Percentiles rank a stretch among this genome's conserved stretches.
Conservation (phyloP, 2,797 vertebrate species). For the Margarornis squamiger region DNA sequence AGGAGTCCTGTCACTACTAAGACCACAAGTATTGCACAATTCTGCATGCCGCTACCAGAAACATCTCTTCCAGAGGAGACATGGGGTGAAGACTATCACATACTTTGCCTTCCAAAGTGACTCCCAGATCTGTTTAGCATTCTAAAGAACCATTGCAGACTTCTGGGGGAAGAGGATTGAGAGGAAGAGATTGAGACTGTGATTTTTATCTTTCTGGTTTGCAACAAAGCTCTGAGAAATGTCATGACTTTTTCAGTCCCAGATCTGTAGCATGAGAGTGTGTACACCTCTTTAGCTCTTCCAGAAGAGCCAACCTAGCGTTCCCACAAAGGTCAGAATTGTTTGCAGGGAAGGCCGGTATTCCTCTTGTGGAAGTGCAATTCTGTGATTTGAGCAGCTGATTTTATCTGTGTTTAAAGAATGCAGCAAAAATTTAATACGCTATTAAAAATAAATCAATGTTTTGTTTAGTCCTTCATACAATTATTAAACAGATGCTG, state of each 20-base stretch:
- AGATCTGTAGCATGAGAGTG: background rate
- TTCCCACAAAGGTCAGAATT: background rate
- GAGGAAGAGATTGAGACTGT: background rate
- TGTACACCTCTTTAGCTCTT: background rate
- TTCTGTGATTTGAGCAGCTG: background rate
- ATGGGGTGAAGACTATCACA: background rate
- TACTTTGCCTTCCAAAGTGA: background rate
- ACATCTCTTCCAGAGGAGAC: background rate
- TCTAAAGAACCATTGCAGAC: background rate
- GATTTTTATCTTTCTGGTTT: background rate
- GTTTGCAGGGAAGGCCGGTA: background rate
- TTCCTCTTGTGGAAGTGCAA: background rate
- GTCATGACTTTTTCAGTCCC: background rate
- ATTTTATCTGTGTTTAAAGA: constrained; percentile 10
- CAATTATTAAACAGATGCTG: constrained; percentile 5
- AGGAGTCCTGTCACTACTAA: background rate
- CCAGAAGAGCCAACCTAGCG: background rate
- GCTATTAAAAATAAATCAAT: background rate
- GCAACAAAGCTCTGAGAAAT: background rate
- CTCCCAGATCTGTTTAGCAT: background rate
- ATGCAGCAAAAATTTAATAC: background rate
- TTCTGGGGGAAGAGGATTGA: background rate
- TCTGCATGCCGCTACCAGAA: background rate
- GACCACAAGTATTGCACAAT: background rate
- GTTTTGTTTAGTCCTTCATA: constrained; percentile 22